Evolutionary conservation across 2,888 invertebrate genomes (phyloP), one percentile per base, ranked within the genome.

Genomic region (Lymantria monacha): DNA sequence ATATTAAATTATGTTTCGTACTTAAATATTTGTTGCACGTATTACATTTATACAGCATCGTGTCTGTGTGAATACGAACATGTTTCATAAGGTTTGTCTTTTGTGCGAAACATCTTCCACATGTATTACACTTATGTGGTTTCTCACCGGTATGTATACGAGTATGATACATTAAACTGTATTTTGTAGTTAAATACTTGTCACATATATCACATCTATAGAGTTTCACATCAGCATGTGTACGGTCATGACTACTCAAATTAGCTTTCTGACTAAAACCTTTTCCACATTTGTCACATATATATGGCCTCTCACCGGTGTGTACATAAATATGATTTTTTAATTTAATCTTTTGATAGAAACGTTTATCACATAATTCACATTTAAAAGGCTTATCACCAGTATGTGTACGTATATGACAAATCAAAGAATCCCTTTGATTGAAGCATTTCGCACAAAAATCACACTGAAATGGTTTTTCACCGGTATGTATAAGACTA

Each of bases 241-340:
- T 33, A 11, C 38, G 38, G 14, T 43, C 15, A 38, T 51, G 51
- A 11, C 9, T 37, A n/a, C 13, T 33, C 13, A 51, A 47, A 0
- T 43, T 13, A 7, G 11, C 10, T 9, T 33, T 46, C 1, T 14
- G 11, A 0, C 13, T 33, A 40, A 46, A 51, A 9, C 22, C 15
- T 33, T 46, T 46, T 8, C 38, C 11, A 44, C 51, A 51, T 10
- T 46, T 31, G 13, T 33, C 40, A 14, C 51, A 51, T 10, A 31
- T 22, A n/a, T 47, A 43, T n/a, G 31, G 43, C 15, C 31, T 51
- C 13, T 44, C 46, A 33, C 51, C 51, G 3, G 42, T 51, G 14
- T 49, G 49, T 30, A 38, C 33, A 9, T 40, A 41, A 9, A 15
- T n/a, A 9, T 47, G 47, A n/a, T 14, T 30, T 0, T 10, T 14